Conservation (phyloP, 2,888 invertebrate genomes). For the Amphipyra berbera region DNA sequence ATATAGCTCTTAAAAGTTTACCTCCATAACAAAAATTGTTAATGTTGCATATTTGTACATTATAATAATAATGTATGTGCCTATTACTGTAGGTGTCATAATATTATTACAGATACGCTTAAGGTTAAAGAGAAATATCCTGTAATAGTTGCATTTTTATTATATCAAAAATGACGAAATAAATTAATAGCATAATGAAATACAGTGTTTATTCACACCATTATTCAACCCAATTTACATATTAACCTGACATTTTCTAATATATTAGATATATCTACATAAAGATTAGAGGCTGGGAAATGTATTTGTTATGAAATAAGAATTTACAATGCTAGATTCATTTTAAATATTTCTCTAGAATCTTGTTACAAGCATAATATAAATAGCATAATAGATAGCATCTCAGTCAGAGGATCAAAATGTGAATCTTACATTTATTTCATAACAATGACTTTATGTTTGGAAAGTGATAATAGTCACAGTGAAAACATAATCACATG, state of each 20-base stretch:
- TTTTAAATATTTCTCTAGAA: no score
- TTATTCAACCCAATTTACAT: no score
- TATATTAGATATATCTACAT: no score
- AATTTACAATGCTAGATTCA: no score
- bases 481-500: background rate
- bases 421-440: constrained; percentile 1
- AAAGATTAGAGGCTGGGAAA: no score
- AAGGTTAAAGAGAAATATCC: constrained; percentile 42
- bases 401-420: background rate
- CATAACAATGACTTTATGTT: background rate
- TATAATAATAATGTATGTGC: constrained; percentile 19
- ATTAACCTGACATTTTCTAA: no score
- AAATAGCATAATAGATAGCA: background rate
- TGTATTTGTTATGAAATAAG: no score
- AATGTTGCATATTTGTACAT: constrained; percentile 40
- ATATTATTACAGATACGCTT: constrained; percentile 30
- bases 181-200: constrained; percentile 47
- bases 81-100: constrained; percentile 25
- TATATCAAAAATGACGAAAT: constrained; percentile 43
- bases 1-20: constrained; percentile 49
- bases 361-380: no score
- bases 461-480: background rate
- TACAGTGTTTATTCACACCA: constrained; percentile 1
- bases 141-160: constrained; percentile 50
- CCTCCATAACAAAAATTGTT: constrained; percentile 44